Evolutionary conservation across 2,797 vertebrate genomes (phyloP), one percentile per base, ranked within the genome.

Genomic region (Todus mexicanus): DNA sequence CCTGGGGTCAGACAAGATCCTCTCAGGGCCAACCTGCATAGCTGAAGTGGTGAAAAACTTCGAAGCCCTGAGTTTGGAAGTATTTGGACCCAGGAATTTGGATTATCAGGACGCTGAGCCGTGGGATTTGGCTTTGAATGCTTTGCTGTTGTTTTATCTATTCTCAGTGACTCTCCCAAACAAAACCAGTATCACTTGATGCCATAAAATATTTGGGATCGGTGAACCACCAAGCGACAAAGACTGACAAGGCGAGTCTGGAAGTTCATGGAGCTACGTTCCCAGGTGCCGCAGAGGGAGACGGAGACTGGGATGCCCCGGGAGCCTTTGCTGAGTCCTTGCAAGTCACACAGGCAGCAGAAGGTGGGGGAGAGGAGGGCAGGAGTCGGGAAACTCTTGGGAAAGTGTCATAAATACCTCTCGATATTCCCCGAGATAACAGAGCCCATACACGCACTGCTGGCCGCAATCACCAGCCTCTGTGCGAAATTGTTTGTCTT

Each of bases 391-490:
- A 95, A 96, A 72, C 95, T 89, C 90, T 96, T 94, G 85, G 87
- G 73, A 94, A 95, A 94, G 91, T 95, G 86, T 94, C 89, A 95
- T 96, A 96, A 96, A 96, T 97, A 94, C 94, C 92, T 96, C 84
- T 79, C 1, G 22, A 50, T 90, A 89, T 88, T 85, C 83, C 87
- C 53, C 1, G 56, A 94, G 94, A 96, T 96, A 94, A 93, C 92
- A 96, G 90, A 90, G 89, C 72, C 56, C 0, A 7, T 59, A n/a
- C 77, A 77, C 47, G 89, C 72, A 12, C 63, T 64, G 89, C 61
- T 57, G 79, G n/a, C 53, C 65, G 21, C 84, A 91, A 74, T 94
- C 84, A 79, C 29, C 77, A 43, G 72, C 48, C 80, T 33, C 79
- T 47, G 61, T 33, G 73, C 85, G 84, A 91, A 95, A 92, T 33